Evolutionary conservation across 1,140 invertebrate genomes (phyloP), one percentile per base, ranked within the genome.

Genomic region (Cecropterus lyciades): DNA sequence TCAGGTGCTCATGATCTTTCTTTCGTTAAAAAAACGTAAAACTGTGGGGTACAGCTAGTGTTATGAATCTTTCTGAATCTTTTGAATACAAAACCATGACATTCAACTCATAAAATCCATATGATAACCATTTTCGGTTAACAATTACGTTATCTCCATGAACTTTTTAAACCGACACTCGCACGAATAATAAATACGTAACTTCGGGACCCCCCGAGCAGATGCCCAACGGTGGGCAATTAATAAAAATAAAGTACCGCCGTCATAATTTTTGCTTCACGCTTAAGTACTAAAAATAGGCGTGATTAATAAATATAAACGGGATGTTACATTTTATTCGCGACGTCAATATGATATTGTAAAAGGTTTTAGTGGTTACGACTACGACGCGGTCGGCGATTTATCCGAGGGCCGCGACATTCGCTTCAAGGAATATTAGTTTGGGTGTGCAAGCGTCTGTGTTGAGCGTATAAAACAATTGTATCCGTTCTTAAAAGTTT

Each of bases 141-240:
- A 45, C 43, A 55, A 55, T 42, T 17, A 55, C 17, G 15, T 60
- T 37, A 45, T 60, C 43, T 48, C 43, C 56, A 11, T 60, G 56
- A 60, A 49, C 57, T 60, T 62, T 43, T 62, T n/a, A 48, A 49
- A 11, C 8, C n/a, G 57, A 20, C 10, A 40, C 11, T 10, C 30
- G n/a, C 16, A 15, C 33, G n/a, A n/a, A 60, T 62, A 62, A 62
- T 62, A 49, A 62, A 62, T 62, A 62, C 24, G 59, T 62, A 46
- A 62, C 27, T 11, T 16, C n/a, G 10, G 11, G 59, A 62, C 59
- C 59, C 59, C 59, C 48, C 15, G n/a, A n/a, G n/a, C n/a, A 45
- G n/a, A 37, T 46, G 16, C 30, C 15, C 46, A 14, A 10, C 24
- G 49, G 46, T 49, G 27, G 59, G 11, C 59, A 62, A 62, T 62